phyloP scores from a whole-genome alignment of 1,140 invertebrate species.

The Condylostylus longicornis region DNA sequence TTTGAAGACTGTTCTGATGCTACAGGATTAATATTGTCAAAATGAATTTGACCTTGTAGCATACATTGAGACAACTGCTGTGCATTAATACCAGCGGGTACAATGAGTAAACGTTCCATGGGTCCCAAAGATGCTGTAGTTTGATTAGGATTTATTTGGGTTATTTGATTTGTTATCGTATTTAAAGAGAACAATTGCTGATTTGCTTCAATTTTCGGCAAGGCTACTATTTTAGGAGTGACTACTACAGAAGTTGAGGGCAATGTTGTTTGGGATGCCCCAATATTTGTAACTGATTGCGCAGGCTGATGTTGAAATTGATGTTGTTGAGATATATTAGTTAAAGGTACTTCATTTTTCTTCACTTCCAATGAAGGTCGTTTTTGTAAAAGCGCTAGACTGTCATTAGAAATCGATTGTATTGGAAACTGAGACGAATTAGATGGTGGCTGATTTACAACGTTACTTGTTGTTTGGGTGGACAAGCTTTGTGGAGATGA shows the following conservation, averaged over 20 bases:
- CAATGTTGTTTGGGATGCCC: not conserved
- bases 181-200: slow-evolving; percentile 30
- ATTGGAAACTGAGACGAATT: too few relatives aligned
- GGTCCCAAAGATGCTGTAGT: slow-evolving; percentile 28
- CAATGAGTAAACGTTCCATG: slow-evolving; percentile 26
- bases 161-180: slow-evolving; percentile 29
- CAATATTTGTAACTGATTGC: slow-evolving; percentile 19
- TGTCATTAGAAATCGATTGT: too few relatives aligned
- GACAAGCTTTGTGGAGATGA: too few relatives aligned
- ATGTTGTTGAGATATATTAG: not conserved
- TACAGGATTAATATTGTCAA: slow-evolving; percentile 28
- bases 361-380: not conserved
- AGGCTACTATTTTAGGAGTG: too few relatives aligned
- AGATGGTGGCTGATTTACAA: slow-evolving; percentile 3
- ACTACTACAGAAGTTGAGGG: not conserved
- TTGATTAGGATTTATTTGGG: slow-evolving; percentile 26
- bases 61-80: slow-evolving; percentile 30
- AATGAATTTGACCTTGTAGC: slow-evolving; percentile 28
- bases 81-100: slow-evolving; percentile 29
- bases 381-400: not conserved
- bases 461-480: not conserved
- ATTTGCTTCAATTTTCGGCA: slow-evolving; percentile 27
- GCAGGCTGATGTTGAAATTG: not conserved
- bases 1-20: slow-evolving; percentile 6
- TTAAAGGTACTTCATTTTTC: not conserved